Percentiles rank a stretch among this genome's conserved stretches.
Evolutionary conservation across 2,888 invertebrate genomes (phyloP).

Genomic region (Synergus laeviventris): DNA sequence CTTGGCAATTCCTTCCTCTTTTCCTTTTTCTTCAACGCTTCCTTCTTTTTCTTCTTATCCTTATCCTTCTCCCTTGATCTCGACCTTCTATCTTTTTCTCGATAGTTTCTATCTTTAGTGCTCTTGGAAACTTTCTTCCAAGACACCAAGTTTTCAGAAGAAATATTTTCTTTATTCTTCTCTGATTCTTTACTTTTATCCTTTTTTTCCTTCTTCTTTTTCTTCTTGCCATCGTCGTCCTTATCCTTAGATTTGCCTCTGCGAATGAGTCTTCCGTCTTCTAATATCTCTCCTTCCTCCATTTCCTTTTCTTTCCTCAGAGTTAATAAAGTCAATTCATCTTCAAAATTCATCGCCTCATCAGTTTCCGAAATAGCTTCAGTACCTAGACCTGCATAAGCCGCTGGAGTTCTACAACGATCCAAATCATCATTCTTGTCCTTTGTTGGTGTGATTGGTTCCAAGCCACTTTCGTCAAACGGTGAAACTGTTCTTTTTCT

Average conservation of each 20-base stretch:
- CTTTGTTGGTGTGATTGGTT: conserved; percentile 72
- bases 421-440: conserved; percentile 69
- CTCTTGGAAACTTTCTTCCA: conserved; percentile 90
- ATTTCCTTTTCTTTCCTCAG: conserved; percentile 66
- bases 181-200: conserved; percentile 75
- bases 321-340: conserved; percentile 71
- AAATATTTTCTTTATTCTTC: conserved; percentile 78
- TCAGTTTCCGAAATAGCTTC: conserved; percentile 76
- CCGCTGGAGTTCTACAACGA: conserved; percentile 74
- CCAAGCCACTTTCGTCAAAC: conserved; percentile 67
- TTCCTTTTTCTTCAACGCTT: conserved; percentile 76
- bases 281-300: conserved; percentile 72
- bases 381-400: conserved; percentile 75
- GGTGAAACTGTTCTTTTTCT: conserved; percentile 45
- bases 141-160: conserved; percentile 76
- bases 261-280: conserved; percentile 51
- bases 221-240: conserved; percentile 71
- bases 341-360: conserved; percentile 73
- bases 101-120: conserved; percentile 86
- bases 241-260: conserved; percentile 41
- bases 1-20: conserved; percentile 88
- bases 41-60: conserved; percentile 69
- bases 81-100: conserved; percentile 79
- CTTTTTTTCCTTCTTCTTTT: conserved; percentile 78
- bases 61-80: conserved; percentile 73